Evolutionary conservation across 2,888 invertebrate species (phyloP).

Genomic region (Stenodera caucasica): DNA sequence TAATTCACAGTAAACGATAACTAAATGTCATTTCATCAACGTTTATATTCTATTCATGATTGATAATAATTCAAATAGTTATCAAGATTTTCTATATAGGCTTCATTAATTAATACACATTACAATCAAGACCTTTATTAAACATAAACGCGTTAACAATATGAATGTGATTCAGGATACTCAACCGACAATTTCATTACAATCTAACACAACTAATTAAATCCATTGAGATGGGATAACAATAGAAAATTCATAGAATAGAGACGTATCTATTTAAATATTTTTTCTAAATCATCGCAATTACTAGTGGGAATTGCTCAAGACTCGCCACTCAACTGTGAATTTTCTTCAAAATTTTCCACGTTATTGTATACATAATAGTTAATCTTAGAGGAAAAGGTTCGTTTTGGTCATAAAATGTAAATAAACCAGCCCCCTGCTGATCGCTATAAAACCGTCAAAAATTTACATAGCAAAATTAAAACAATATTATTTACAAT

Average conservation of each 20-base stretch:
- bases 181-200: not conserved
- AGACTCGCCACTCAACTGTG: not conserved
- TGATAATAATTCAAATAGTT: not conserved
- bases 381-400: slow-evolving; percentile 3
- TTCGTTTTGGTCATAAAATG: slow-evolving; percentile 6
- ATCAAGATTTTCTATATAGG: not conserved
- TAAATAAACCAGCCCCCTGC: slow-evolving; percentile 7
- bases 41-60: not conserved
- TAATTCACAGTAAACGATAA: not conserved
- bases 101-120: not conserved
- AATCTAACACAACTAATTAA: slow-evolving; percentile 2
- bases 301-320: too few species aligned
- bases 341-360: not conserved
- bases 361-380: not conserved
- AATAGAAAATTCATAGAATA: not conserved
- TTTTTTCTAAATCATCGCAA: too few species aligned
- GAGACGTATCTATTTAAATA: not conserved
- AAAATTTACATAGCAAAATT: slow-evolving; percentile 9
- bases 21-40: not conserved
- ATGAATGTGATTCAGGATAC: not conserved
- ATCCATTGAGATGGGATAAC: not conserved
- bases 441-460: not conserved
- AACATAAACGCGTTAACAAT: not conserved
- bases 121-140: not conserved
- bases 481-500: slow-evolving; percentile 10